phyloP scores from a whole-genome alignment of 2,888 invertebrate genomes.

The Rosalia funebris region DNA sequence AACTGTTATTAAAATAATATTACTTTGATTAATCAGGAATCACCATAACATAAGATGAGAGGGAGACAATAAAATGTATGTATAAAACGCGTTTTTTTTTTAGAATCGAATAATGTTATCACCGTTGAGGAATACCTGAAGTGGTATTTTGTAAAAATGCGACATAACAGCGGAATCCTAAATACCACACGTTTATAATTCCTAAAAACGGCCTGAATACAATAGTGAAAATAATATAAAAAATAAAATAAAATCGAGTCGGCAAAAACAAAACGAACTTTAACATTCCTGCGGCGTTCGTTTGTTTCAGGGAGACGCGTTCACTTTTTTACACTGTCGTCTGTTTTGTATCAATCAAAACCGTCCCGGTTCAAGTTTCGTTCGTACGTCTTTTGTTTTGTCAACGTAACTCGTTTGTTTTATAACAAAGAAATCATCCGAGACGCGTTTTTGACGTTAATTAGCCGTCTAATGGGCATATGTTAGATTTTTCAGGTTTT shows the following conservation, averaged over 20 bases:
- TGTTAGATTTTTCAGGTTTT: slow-evolving; percentile 56
- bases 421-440: slow-evolving; percentile 60
- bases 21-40: no score
- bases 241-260: slow-evolving; percentile 50
- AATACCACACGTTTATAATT: slow-evolving; percentile 58
- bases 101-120: slow-evolving; percentile 29
- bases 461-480: slow-evolving; percentile 61
- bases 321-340: slow-evolving; percentile 60
- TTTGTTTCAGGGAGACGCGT: slow-evolving; percentile 57
- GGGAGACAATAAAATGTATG: no score
- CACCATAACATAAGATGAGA: no score
- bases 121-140: slow-evolving; percentile 24
- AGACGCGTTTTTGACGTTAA: slow-evolving; percentile 61
- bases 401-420: slow-evolving; percentile 54
- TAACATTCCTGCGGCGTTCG: slow-evolving; percentile 60
- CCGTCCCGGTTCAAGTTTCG: slow-evolving; percentile 52
- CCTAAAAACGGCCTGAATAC: slow-evolving; percentile 57
- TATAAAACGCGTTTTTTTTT: neutral
- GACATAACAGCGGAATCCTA: slow-evolving; percentile 59
- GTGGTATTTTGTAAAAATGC: slow-evolving; percentile 49
- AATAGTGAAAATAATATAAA: slow-evolving; percentile 54
- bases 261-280: slow-evolving; percentile 54
- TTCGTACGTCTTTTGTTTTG: slow-evolving; percentile 55
- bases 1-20: no score
- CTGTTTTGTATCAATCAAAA: slow-evolving; percentile 63